Evolutionary conservation across 53 echinoderm and acorn worm genomes (phyloP).

Genomic region (Arbacia lixula): DNA sequence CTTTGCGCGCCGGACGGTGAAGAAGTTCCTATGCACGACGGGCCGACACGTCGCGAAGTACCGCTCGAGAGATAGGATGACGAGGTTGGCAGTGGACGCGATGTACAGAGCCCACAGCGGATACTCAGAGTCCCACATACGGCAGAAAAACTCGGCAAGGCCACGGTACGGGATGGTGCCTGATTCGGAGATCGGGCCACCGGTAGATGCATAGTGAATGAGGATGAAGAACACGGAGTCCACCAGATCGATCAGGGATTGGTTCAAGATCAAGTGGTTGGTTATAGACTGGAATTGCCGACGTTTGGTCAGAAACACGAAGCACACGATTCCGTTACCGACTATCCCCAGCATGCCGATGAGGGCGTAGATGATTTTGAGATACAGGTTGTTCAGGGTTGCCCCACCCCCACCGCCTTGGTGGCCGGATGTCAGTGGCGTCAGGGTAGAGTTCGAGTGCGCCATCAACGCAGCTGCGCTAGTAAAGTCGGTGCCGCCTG

Average conservation of each 20-base stretch:
- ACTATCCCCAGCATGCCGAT: conserved; percentile 80
- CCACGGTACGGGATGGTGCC: conserved; percentile 27
- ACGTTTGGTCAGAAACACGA: conserved; percentile 69
- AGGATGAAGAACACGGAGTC: conserved; percentile 79
- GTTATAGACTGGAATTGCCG: conserved; percentile 74
- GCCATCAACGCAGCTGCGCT: too few relatives aligned
- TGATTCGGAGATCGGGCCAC: conserved; percentile 25
- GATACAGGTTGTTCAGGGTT: conserved; percentile 33
- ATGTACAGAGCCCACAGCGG: conserved; percentile 90
- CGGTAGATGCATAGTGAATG: conserved; percentile 46
- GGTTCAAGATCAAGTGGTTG: conserved; percentile 83
- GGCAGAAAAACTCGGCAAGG: conserved; percentile 74
- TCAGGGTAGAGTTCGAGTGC: too few relatives aligned
- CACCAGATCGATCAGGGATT: conserved; percentile 79
- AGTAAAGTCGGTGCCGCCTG: too few relatives aligned
- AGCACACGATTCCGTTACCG: conserved; percentile 76
- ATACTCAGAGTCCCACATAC: conserved; percentile 90
- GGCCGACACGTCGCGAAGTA: conserved; percentile 86
- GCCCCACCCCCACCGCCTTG: conserved; percentile 40
- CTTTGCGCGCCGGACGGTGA: conserved; percentile 77
- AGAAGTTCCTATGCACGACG: conserved; percentile 75
- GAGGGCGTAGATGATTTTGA: conserved; percentile 69
- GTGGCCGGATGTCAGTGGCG: neutral
- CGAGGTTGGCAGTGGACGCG: conserved; percentile 80
- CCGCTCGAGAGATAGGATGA: conserved; percentile 80